These are phyloP conservation scores for Grantiella picta DNA, from an alignment of 2,113 vertebrate genomes.

Conservation along the genomic window DNA sequence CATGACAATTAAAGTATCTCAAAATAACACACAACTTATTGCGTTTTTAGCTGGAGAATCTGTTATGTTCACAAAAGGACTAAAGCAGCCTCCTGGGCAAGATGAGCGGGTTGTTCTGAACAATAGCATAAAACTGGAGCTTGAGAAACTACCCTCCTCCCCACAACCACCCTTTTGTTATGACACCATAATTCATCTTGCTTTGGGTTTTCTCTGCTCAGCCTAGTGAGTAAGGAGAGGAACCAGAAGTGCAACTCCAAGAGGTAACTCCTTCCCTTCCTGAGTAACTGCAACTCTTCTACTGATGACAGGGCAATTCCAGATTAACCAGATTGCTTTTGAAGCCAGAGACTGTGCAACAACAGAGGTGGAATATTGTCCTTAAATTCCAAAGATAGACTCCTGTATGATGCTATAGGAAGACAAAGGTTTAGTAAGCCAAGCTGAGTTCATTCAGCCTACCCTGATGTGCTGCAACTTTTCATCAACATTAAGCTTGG, in stretches of 20 bases:
- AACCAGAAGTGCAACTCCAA: neutral
- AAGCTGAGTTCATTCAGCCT: neutral
- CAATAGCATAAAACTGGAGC: neutral
- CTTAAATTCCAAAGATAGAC: neutral
- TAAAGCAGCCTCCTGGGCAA: neutral
- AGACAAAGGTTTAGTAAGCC: neutral
- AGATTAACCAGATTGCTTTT: neutral
- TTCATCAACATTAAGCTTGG: neutral
- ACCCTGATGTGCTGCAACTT: neutral
- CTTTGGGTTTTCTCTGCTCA: constrained; percentile 17
- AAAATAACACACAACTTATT: neutral
- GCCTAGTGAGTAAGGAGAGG: neutral
- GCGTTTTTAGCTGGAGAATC: neutral
- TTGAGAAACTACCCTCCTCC: neutral
- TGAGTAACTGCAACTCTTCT: neutral
- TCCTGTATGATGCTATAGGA: neutral
- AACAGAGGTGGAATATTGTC: neutral
- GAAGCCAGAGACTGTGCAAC: neutral
- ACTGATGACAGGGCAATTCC: neutral
- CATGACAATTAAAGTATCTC: neutral
- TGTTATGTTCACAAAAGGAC: neutral
- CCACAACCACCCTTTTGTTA: neutral
- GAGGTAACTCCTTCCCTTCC: neutral
- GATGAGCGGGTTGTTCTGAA: neutral
- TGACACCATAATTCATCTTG: neutral